phyloP scores from a whole-genome alignment of 2,888 invertebrate genomes.

The Portevinia maculata region DNA sequence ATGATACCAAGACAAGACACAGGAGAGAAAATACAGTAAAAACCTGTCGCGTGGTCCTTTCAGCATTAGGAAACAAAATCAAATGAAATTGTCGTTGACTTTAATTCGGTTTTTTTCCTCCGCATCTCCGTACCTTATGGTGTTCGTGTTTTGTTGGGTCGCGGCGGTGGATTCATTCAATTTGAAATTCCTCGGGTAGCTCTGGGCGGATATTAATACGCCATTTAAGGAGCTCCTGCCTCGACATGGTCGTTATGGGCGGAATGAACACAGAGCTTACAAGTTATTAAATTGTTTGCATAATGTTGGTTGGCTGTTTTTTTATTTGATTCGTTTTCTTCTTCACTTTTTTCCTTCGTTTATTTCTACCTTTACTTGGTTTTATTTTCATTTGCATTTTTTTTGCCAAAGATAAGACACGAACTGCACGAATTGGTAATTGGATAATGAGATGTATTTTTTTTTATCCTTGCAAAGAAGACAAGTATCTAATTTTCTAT shows the following conservation, averaged over 20 bases:
- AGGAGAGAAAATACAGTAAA: too few species aligned
- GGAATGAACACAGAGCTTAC: constrained; percentile 52
- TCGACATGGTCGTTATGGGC: constrained; percentile 5
- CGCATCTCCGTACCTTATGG: constrained; percentile 1
- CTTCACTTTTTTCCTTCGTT: neutral
- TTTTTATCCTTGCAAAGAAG: neutral
- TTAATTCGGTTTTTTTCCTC: constrained; percentile 49
- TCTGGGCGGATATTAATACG: constrained; percentile 52
- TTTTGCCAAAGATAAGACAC: constrained; percentile 41
- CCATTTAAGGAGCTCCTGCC: constrained; percentile 41
- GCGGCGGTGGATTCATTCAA: constrained; percentile 19
- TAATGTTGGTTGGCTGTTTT: constrained; percentile 58
- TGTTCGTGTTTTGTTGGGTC: constrained; percentile 14
- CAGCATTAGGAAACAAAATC: constrained; percentile 66
- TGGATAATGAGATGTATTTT: constrained; percentile 64
- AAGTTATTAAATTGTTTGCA: constrained; percentile 69
- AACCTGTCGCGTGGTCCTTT: constrained; percentile 1
- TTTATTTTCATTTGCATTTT: constrained; percentile 10
- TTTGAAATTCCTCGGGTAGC: constrained; percentile 8
- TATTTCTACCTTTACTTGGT: neutral
- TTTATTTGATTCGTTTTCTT: constrained; percentile 27
- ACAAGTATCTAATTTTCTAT: constrained; percentile 62
- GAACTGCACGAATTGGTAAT: constrained; percentile 67
- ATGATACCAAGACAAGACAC: neutral
- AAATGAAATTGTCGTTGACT: constrained; percentile 62